Evolutionary conservation across 2,888 invertebrate species (phyloP).

Genomic region (Deilephila elpenor): DNA sequence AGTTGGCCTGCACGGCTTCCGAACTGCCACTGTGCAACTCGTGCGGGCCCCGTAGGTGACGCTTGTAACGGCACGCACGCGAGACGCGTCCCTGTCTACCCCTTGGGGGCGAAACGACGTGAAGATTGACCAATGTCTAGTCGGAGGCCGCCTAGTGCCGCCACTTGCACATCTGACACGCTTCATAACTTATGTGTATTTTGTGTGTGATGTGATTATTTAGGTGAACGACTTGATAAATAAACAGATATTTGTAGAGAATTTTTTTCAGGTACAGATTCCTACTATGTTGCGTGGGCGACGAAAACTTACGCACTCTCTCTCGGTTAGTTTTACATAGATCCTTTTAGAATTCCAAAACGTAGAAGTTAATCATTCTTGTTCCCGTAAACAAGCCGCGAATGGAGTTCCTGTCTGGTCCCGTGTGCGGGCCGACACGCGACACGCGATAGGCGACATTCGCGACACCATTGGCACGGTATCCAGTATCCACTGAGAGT

Average conservation of each 20-base stretch:
- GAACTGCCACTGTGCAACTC: not conserved
- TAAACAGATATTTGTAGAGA: constrained; percentile 26
- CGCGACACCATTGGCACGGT: constrained; percentile 9
- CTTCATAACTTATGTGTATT: constrained; percentile 7
- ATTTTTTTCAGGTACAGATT: constrained; percentile 27
- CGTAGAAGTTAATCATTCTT: constrained; percentile 22
- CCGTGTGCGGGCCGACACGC: constrained; percentile 22
- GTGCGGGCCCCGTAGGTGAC: constrained; percentile 9
- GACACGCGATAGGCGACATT: not conserved
- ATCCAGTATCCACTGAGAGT: not conserved
- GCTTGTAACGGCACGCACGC: constrained; percentile 20
- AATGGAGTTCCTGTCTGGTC: constrained; percentile 26
- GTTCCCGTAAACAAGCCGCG: constrained; percentile 18
- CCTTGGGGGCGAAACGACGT: constrained; percentile 1
- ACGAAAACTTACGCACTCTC: constrained; percentile 25
- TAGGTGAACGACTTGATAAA: constrained; percentile 8
- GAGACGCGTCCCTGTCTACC: constrained; percentile 25
- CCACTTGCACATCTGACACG: not conserved
- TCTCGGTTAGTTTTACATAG: constrained; percentile 27
- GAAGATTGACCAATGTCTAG: not conserved
- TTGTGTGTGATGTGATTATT: constrained; percentile 19
- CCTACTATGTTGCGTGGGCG: constrained; percentile 28
- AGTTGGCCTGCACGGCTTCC: not conserved
- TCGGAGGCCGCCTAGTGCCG: constrained; percentile 5
- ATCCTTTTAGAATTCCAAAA: constrained; percentile 23